Conservation (phyloP, 2,113 vertebrate genomes). For the Mus pahari region DNA sequence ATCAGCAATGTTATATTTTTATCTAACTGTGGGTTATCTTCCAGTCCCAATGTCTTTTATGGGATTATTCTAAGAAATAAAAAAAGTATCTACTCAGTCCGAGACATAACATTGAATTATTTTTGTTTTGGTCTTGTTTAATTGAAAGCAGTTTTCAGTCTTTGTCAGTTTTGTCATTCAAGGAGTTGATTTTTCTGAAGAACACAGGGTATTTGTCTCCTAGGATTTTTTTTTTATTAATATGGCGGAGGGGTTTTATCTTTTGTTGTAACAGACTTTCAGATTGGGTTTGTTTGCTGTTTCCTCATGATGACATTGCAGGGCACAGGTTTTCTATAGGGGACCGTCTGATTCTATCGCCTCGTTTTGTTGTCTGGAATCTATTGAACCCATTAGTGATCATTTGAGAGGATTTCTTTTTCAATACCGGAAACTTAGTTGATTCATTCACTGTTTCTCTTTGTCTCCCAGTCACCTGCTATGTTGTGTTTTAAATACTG, state of each 20-base stretch:
- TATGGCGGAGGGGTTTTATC: not conserved
- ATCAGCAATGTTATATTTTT: constrained; percentile 11
- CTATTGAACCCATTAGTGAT: not conserved
- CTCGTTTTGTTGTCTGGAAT: not conserved
- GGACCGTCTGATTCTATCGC: not conserved
- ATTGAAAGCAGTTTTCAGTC: not conserved
- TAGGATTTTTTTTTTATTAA: too few species aligned
- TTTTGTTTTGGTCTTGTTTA: not conserved
- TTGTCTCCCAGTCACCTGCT: not conserved
- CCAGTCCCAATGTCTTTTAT: not conserved
- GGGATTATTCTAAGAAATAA: not conserved
- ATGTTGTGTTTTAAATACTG: not conserved
- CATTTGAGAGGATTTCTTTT: not conserved
- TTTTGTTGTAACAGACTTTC: not conserved
- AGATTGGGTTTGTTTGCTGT: not conserved
- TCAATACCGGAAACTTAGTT: not conserved
- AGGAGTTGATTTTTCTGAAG: not conserved
- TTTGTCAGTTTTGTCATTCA: not conserved
- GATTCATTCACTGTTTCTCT: not conserved
- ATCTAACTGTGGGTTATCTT: not conserved
- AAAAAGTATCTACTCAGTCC: not conserved
- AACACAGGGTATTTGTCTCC: not conserved
- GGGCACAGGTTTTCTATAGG: not conserved
- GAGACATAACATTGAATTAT: not conserved
- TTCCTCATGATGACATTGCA: not conserved